phyloP scores from a whole-genome alignment of 2,888 invertebrate genomes.

The Anoncus sp. region DNA sequence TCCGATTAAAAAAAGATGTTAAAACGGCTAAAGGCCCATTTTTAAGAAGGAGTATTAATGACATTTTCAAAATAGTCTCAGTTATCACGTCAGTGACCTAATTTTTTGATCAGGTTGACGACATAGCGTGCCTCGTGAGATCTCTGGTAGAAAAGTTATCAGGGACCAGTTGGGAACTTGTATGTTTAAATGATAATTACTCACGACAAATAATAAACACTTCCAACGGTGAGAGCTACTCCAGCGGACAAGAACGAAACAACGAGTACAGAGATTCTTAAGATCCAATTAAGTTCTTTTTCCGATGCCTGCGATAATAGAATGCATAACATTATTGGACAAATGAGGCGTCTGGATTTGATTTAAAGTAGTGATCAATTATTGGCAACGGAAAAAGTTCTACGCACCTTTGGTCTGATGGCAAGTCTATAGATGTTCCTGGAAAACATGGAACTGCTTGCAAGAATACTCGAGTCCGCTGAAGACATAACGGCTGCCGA shows the following conservation, averaged over 20 bases:
- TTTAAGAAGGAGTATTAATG: no score
- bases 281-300: constrained; percentile 88
- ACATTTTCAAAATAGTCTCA: no score
- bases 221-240: constrained; percentile 88
- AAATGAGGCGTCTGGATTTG: no score
- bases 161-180: neutral
- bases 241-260: constrained; percentile 86
- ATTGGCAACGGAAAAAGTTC: constrained; percentile 10
- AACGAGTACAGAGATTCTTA: constrained; percentile 87
- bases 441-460: constrained; percentile 90
- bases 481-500: constrained; percentile 92
- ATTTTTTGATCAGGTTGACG: no score
- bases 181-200: constrained; percentile 60
- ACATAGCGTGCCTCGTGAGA: no score
- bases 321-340: neutral
- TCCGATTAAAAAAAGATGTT: no score
- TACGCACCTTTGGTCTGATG: constrained; percentile 86
- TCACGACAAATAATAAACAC: constrained; percentile 86
- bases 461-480: constrained; percentile 89
- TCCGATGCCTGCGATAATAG: constrained; percentile 86
- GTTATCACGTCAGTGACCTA: no score
- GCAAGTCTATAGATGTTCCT: constrained; percentile 88
- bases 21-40: no score
- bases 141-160: neutral
- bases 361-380: constrained; percentile 1